Percentiles rank a stretch among this genome's conserved stretches.
Evolutionary conservation across 2,888 invertebrate genomes (phyloP).

Genomic region (Leptarthrus brevirostris): DNA sequence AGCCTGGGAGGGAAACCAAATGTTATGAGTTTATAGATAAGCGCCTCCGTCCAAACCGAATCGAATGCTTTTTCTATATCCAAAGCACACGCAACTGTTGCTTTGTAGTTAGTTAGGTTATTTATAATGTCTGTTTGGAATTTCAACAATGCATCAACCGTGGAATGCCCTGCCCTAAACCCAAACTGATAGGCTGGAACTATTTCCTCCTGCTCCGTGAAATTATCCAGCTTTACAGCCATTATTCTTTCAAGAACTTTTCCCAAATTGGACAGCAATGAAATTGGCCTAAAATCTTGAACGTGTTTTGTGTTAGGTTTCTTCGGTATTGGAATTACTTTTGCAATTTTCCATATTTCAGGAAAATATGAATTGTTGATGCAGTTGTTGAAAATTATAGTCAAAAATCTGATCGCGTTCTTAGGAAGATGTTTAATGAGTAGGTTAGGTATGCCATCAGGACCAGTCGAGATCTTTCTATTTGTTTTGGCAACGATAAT

Average conservation of each 20-base stretch:
- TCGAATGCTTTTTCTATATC: conserved; percentile 3
- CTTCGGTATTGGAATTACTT: background rate
- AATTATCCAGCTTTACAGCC: background rate
- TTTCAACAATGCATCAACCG: background rate
- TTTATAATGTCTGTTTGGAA: background rate
- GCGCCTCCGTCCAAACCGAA: background rate
- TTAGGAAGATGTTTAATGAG: background rate
- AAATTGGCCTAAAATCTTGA: conserved; percentile 6
- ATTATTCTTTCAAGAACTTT: conserved; percentile 6
- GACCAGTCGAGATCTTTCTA: background rate
- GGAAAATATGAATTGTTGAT: background rate
- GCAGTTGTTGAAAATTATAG: background rate
- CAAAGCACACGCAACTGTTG: no score
- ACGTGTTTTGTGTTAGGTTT: background rate
- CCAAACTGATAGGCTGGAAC: background rate
- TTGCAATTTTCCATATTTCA: background rate
- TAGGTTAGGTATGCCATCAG: background rate
- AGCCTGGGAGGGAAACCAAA: background rate
- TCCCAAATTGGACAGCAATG: conserved; percentile 3
- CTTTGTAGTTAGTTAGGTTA: no score
- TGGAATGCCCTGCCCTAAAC: background rate
- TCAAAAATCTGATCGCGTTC: background rate
- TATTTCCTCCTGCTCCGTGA: background rate
- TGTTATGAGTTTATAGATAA: background rate
- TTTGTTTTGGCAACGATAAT: background rate